Base-by-base conservation (phyloP, 2,888 invertebrate genomes). In the Tetropium fuscum region DNA sequence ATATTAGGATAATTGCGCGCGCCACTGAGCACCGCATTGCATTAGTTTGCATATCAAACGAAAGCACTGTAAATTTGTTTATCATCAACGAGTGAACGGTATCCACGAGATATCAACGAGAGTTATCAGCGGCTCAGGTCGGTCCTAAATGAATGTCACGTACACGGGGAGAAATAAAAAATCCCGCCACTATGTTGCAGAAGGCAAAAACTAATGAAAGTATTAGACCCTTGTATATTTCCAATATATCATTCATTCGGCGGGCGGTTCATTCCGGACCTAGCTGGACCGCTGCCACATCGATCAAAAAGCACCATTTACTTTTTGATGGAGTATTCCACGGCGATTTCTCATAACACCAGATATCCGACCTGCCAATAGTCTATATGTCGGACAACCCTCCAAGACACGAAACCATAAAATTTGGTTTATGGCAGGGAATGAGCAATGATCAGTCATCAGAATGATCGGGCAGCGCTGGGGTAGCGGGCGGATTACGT, bases 271-370 rank as follows among this genome's bases (percentile, higher is more conserved):
- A 34, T 15, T 36, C 16, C n/a, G n/a, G 36, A 15, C 22, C n/a
- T 16, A 36, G 30, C 45, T 49, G 58, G 53, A 64, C 64, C 64
- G 36, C 36, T 55, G 58, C 53, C 58, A 19, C 64, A 64, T 64
- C 64, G 47, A 64, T 64, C 64, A 64, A 53, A 56, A 48, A 40
- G 25, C 57, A 20, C 58, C 58, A 61, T 64, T 64, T 58, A 61
- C 60, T 64, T 48, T 36, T 20, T 48, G 48, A 48, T 48, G 34
- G 48, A 48, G 34, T 22, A 20, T 19, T 47, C 45, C 32, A 7
- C 7, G 19, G 15, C 48, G 34, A 38, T 22, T 34, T 34, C 48
- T 48, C 48, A 44, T 44, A 44, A 44, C 44, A 44, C 27, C 27
- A 44, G 44, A 27, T 44, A 44, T 44, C 27, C 44, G 27, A 44